Conservation (phyloP, 2,797 vertebrate species). For the Zalophus californianus region DNA sequence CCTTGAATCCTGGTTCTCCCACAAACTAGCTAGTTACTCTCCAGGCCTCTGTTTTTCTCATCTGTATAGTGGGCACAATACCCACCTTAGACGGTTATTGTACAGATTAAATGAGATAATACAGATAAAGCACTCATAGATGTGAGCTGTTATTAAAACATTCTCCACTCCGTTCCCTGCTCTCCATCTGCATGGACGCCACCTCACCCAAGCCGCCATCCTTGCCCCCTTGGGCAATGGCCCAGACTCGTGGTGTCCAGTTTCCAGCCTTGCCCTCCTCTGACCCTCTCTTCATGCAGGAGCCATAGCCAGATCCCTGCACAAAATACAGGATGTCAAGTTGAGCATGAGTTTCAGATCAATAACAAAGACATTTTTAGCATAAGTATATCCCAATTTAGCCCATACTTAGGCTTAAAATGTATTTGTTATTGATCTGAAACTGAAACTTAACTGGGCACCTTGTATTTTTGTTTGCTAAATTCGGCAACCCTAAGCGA, state of each 20-base stretch:
- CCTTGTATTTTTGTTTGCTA: background rate
- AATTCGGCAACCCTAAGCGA: background rate
- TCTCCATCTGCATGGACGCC: background rate
- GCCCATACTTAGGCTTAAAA: background rate
- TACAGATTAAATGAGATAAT: background rate
- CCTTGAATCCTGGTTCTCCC: background rate
- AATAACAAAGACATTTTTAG: background rate
- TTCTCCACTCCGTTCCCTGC: background rate
- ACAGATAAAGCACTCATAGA: background rate
- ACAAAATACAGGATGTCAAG: background rate
- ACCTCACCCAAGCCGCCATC: fast-evolving
- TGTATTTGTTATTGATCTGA: background rate
- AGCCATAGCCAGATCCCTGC: fast-evolving
- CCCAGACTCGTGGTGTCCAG: background rate
- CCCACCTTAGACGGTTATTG: background rate
- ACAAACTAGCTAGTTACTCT: background rate
- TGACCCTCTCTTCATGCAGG: background rate
- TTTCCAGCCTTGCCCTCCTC: background rate
- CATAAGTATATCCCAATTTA: background rate
- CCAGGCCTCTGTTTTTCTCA: background rate
- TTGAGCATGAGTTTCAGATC: background rate
- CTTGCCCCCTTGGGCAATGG: fast-evolving
- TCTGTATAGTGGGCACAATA: background rate
- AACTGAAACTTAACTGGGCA: background rate
- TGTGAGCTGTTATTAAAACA: too few species aligned